phyloP scores from a whole-genome alignment of 2,797 vertebrate genomes.

The Erpetoichthys calabaricus region DNA sequence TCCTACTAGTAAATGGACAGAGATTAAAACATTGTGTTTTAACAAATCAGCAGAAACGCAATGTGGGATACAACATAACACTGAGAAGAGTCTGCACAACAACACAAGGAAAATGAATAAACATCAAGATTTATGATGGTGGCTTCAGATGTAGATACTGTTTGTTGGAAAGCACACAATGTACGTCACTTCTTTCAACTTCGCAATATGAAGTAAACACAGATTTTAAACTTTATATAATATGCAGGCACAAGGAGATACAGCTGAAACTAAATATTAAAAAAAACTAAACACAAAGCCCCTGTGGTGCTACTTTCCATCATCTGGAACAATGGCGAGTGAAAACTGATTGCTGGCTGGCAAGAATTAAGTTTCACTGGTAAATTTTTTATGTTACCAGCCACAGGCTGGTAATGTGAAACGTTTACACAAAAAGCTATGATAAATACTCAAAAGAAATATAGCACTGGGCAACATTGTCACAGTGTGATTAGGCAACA shows the following conservation, averaged over 20 bases:
- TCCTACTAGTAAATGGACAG: too few species aligned
- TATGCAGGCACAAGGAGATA: too few species aligned
- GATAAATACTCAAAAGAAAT: slow-evolving; percentile 9
- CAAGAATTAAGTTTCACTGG: neutral
- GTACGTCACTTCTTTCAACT: too few species aligned
- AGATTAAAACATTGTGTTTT: too few species aligned
- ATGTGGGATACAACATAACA: slow-evolving; percentile 7
- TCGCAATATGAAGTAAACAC: too few species aligned
- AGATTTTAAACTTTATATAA: too few species aligned
- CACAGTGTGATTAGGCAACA: slow-evolving; percentile 18
- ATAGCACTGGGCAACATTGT: slow-evolving; percentile 16
- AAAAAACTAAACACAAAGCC: neutral
- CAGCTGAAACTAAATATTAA: neutral
- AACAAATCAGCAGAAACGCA: slow-evolving; percentile 10
- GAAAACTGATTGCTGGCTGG: neutral
- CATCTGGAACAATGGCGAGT: neutral
- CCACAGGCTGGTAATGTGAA: slow-evolving; percentile 6
- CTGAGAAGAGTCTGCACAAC: too few species aligned
- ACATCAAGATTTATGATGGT: too few species aligned
- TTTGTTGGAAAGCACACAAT: too few species aligned
- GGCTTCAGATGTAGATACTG: too few species aligned
- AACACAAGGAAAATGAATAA: too few species aligned
- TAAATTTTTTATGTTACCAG: slow-evolving; percentile 6
- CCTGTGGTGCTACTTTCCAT: neutral
- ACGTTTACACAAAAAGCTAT: slow-evolving; percentile 12